A percentile compares a stretch with the other conserved stretches of the same genome.
Conservation (phyloP, 2,888 invertebrate species). For the Brachynemurus nebulosus region DNA sequence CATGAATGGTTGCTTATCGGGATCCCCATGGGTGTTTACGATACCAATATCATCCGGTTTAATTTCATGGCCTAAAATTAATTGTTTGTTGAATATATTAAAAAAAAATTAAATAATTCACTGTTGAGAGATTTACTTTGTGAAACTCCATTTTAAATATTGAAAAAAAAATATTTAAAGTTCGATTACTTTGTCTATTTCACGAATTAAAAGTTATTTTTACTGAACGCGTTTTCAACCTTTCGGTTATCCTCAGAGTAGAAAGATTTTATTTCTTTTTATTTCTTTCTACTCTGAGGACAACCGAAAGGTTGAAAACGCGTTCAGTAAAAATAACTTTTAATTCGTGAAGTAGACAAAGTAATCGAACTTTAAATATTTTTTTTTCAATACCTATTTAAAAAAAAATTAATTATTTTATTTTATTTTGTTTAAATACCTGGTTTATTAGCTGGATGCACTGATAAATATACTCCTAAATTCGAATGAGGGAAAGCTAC, state of each 20-base stretch:
- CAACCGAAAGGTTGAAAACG: too few relatives aligned
- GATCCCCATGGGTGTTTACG: slow-evolving; percentile 58
- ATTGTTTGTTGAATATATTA: background rate
- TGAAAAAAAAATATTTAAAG: too few relatives aligned
- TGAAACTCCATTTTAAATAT: too few relatives aligned
- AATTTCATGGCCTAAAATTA: slow-evolving; percentile 53
- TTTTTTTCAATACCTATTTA: background rate
- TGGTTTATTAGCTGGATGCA: slow-evolving; percentile 56
- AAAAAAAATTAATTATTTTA: background rate
- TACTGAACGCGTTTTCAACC: too few relatives aligned
- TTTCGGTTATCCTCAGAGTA: too few relatives aligned
- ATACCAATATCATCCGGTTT: slow-evolving; percentile 76
- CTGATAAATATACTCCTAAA: slow-evolving; percentile 70
- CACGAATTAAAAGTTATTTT: too few relatives aligned
- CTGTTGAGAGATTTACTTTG: too few relatives aligned
- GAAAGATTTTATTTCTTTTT: too few relatives aligned
- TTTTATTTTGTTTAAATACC: slow-evolving; percentile 31
- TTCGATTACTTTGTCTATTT: too few relatives aligned
- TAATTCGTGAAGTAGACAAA: background rate
- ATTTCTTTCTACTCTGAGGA: too few relatives aligned
- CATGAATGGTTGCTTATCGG: slow-evolving; percentile 78
- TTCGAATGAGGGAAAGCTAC: slow-evolving; percentile 64
- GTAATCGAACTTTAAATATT: too few relatives aligned
- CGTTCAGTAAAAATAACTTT: background rate
- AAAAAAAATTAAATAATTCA: too few relatives aligned